Conservation (phyloP, 2,113 vertebrate genomes). For the Pelecanus crispus region DNA sequence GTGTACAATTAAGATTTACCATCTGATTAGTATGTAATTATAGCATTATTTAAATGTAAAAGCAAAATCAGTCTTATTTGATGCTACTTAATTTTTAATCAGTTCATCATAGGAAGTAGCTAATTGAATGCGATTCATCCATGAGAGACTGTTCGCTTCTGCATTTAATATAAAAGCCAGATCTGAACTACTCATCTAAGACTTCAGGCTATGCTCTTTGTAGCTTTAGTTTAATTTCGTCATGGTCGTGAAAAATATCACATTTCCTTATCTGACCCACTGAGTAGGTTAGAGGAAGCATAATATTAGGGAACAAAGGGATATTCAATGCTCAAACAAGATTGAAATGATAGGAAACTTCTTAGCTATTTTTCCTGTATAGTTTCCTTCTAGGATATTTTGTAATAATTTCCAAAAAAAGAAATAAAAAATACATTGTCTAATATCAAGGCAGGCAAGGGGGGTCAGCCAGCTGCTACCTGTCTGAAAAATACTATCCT, state of each 20-base stretch:
- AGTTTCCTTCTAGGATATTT: slow-evolving; percentile 13
- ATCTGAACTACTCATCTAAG: slow-evolving; percentile 10
- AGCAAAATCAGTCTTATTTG: slow-evolving; percentile 33
- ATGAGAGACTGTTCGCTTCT: neutral
- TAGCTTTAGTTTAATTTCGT: slow-evolving; percentile 28
- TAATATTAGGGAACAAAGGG: slow-evolving; percentile 74
- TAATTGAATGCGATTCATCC: slow-evolving; percentile 46
- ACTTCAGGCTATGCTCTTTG: neutral
- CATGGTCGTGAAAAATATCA: slow-evolving; percentile 66
- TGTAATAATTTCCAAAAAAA: neutral
- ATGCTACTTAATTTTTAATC: slow-evolving; percentile 58
- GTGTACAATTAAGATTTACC: slow-evolving; percentile 20
- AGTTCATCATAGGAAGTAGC: slow-evolving; percentile 46
- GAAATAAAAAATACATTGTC: neutral
- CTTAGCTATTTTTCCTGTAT: slow-evolving; percentile 37
- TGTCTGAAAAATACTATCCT: neutral
- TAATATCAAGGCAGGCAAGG: neutral
- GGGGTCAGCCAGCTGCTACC: neutral
- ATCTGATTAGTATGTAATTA: slow-evolving; percentile 63
- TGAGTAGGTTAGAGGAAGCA: slow-evolving; percentile 74
- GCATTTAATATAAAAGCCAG: neutral
- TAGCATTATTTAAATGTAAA: slow-evolving; percentile 53
- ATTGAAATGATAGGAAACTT: slow-evolving; percentile 61
- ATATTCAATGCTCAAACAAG: slow-evolving; percentile 73
- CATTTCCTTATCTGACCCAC: slow-evolving; percentile 72